Percentiles rank a stretch among this genome's conserved stretches.
phyloP scores from a whole-genome alignment of 1,140 invertebrate species.

The Zaprionus taronus region DNA sequence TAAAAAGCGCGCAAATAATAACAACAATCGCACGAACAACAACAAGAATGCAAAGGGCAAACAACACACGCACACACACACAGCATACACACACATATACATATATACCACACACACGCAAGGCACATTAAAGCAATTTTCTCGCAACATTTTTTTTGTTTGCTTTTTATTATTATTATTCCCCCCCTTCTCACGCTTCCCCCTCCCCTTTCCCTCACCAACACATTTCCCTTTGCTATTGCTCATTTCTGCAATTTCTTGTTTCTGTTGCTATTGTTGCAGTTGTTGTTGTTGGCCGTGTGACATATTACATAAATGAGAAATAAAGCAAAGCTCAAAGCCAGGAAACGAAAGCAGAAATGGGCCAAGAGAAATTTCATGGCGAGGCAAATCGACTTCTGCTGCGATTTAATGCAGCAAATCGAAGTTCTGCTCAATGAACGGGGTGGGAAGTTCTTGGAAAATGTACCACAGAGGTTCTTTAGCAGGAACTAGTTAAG shows the following conservation, averaged over 20 bases:
- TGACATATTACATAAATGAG: conserved; percentile 45
- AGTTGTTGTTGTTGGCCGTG: conserved; percentile 18
- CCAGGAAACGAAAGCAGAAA: neutral
- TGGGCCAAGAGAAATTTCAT: conserved; percentile 23
- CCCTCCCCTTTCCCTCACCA: no score
- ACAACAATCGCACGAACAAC: conserved; percentile 20
- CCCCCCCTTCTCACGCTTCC: neutral
- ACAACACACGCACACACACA: conserved; percentile 38
- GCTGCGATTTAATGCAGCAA: conserved; percentile 7
- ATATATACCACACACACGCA: conserved; percentile 68
- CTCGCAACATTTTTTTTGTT: conserved; percentile 47
- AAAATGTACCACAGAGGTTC: neutral
- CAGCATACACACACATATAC: conserved; percentile 25
- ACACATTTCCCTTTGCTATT: neutral
- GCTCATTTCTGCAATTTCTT: conserved; percentile 20
- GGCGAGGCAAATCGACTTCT: conserved; percentile 8
- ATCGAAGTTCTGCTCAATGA: neutral
- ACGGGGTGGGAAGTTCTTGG: neutral
- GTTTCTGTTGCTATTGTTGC: conserved; percentile 6
- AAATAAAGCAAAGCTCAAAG: conserved; percentile 13
- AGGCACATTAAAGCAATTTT: conserved; percentile 77
- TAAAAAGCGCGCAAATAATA: conserved; percentile 44
- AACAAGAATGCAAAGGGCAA: conserved; percentile 42
- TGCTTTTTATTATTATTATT: conserved; percentile 22
- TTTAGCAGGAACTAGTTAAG: neutral